These are phyloP conservation scores for Edolisoma coerulescens DNA, from an alignment of 2,113 vertebrate species.

Conservation along the genomic window DNA sequence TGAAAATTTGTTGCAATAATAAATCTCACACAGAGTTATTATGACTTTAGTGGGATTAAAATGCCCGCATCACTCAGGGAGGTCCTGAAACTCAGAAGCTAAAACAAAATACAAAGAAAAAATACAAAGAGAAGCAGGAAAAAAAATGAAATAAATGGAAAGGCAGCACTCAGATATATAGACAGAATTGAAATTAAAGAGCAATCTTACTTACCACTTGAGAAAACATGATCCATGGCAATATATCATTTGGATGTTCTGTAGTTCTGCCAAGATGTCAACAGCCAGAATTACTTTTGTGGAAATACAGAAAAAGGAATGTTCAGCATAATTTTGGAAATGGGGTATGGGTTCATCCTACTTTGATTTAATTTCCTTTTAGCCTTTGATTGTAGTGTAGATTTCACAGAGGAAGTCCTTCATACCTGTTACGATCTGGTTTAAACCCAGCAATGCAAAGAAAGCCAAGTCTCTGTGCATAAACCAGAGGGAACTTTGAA, in stretches of 20 bases:
- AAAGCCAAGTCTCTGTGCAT: no score
- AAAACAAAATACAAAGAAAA: neutral
- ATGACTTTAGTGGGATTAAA: conserved; percentile 7
- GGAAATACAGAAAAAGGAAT: neutral
- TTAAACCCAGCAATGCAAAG: no score
- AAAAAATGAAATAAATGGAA: neutral
- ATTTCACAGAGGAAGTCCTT: neutral
- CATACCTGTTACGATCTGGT: no score
- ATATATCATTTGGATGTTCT: neutral
- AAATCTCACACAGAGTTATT: neutral
- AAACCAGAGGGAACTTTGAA: no score
- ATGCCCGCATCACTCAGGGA: neutral
- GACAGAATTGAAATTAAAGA: neutral
- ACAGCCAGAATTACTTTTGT: neutral
- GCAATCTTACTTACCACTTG: neutral
- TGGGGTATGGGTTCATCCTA: neutral
- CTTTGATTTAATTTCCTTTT: neutral
- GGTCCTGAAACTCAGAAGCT: neutral
- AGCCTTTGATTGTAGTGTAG: neutral
- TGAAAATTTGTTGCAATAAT: neutral
- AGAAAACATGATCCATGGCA: neutral
- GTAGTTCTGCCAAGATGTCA: neutral
- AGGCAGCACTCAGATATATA: neutral
- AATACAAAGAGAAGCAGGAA: neutral
- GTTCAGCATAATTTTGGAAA: neutral